Percentiles rank a stretch among this genome's conserved stretches.
These are phyloP conservation scores for Thelaira solivaga DNA, from an alignment of 2,888 invertebrate species.

Conservation along the genomic window DNA sequence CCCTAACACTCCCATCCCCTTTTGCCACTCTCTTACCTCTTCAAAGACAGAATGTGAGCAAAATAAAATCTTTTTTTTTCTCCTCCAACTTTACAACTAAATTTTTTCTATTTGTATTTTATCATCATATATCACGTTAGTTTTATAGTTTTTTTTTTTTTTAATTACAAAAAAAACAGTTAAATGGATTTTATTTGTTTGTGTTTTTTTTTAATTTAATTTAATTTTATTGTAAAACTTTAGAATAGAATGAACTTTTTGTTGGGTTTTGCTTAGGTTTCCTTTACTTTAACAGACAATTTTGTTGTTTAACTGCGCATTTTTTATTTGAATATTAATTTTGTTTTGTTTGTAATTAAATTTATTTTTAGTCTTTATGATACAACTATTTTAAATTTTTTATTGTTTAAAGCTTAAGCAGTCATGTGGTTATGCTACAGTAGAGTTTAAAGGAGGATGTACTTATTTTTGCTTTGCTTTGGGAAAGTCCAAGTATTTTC, in stretches of 20 bases:
- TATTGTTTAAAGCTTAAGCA: background rate
- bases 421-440: no score
- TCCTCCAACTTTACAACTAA: background rate
- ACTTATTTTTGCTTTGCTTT: background rate
- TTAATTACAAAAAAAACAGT: constrained; percentile 19
- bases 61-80: constrained; percentile 5
- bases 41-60: background rate
- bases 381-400: constrained; percentile 13
- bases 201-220: no score
- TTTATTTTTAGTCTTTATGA: constrained; percentile 35
- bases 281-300: background rate
- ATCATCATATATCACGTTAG: constrained; percentile 34
- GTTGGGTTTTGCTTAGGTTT: background rate
- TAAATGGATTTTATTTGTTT: constrained; percentile 53
- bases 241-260: constrained; percentile 22
- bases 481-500: constrained; percentile 20
- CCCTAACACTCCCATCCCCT: background rate
- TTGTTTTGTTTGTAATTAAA: constrained; percentile 31
- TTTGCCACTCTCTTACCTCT: no score
- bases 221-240: constrained; percentile 14
- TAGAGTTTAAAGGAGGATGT: constrained; percentile 41
- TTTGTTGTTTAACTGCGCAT: no score
- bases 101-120: background rate
- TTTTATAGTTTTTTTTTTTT: constrained; percentile 14
- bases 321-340: constrained; percentile 8